phyloP scores from a whole-genome alignment of 2,888 invertebrate species.

The Plagodis pulveraria region DNA sequence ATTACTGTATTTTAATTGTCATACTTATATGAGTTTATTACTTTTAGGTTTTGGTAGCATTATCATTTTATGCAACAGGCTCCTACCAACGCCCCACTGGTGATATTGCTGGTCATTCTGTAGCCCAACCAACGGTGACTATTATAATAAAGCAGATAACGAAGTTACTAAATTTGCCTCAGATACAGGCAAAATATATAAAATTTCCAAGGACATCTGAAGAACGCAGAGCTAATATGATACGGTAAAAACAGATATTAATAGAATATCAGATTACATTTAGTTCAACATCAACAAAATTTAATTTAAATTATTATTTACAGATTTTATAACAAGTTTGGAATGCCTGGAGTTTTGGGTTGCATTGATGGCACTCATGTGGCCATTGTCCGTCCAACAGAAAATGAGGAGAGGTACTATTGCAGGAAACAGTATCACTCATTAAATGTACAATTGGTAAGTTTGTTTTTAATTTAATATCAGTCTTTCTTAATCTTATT shows the following conservation, averaged over 20 bases:
- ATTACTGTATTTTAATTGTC: no score
- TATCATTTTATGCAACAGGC: background rate
- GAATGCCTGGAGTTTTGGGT: slow-evolving; percentile 3
- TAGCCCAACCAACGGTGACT: background rate
- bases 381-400: slow-evolving; percentile 4
- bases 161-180: no score
- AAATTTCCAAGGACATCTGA: no score
- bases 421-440: slow-evolving; percentile 6
- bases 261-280: no score
- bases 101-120: background rate
- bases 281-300: no score
- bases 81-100: background rate
- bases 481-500: no score
- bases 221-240: no score
- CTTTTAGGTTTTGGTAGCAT: background rate
- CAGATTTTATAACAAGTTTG: slow-evolving; percentile 7
- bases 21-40: no score
- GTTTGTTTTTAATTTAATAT: background rate
- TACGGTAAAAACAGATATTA: no score
- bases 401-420: slow-evolving; percentile 4
- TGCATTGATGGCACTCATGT: slow-evolving; percentile 9
- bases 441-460: slow-evolving; percentile 8
- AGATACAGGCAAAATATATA: no score
- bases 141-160: background rate
- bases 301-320: background rate